Conservation (phyloP, 2,797 vertebrate genomes). For the Notolabrus celidotus region DNA sequence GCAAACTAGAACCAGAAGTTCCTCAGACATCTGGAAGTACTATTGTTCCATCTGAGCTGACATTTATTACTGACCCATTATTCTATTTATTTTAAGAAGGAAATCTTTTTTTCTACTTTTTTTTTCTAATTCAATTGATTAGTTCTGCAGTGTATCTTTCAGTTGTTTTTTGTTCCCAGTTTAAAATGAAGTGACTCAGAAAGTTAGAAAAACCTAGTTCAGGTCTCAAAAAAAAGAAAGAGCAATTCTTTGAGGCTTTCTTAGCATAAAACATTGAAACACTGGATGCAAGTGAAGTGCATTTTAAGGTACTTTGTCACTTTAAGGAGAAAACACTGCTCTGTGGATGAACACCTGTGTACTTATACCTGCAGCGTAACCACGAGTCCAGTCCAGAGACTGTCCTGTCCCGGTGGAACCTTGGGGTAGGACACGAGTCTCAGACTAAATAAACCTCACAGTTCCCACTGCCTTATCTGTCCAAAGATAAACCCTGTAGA, state of each 20-base stretch:
- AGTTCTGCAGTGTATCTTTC: too few relatives aligned
- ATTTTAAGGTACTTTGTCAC: not conserved
- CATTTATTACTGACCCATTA: too few relatives aligned
- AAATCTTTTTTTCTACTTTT: not conserved
- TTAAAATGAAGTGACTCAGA: too few relatives aligned
- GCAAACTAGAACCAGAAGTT: not conserved
- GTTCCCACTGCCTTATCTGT: slow-evolving; percentile 22
- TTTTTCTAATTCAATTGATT: too few relatives aligned
- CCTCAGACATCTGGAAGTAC: not conserved
- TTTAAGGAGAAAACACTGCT: not conserved
- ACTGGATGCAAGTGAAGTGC: not conserved
- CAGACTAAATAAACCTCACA: slow-evolving; percentile 48
- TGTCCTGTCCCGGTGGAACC: slow-evolving; percentile 70
- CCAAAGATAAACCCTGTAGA: slow-evolving; percentile 25
- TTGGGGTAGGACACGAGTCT: slow-evolving; percentile 63
- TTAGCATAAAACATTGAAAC: not conserved
- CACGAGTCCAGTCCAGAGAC: slow-evolving; percentile 62
- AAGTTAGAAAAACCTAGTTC: too few relatives aligned
- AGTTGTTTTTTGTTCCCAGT: too few relatives aligned
- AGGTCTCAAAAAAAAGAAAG: not conserved
- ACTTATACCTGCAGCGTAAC: slow-evolving; percentile 59
- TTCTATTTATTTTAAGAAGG: too few relatives aligned
- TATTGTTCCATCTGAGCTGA: too few relatives aligned
- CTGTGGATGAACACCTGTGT: slow-evolving; percentile 51
- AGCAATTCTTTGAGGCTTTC: too few relatives aligned